Base-by-base conservation (phyloP, 35 echinoderm and acorn worm species). In the Chiridota heheva region DNA sequence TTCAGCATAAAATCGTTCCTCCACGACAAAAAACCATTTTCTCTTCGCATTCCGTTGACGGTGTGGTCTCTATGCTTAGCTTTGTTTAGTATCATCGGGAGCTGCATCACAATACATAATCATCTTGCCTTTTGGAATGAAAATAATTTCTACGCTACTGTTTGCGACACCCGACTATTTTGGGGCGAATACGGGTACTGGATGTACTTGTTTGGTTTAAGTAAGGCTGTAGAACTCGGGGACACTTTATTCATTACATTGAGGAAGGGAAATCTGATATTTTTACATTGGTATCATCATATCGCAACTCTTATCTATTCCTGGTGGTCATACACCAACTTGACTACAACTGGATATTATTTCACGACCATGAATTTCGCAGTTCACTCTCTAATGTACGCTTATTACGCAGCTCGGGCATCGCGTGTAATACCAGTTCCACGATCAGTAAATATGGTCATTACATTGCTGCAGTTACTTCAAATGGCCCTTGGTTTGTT, bases 241-340 rank as follows among this genome's bases (percentile, higher is more conserved):
- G 91, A 95, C 60, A 95, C 91, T 1, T 32, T 95, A 15, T 95
- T 95, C 69, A 89, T 95, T 34, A 69, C 89, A n/a, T 49, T 81
- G 7, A 80, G 91, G 2, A 95, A 95, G 37, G 79, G 84, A 42
- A 85, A 89, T 63, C 62, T 95, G 13, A 88, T 84, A 2, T 95
- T 95, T 58, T 43, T 92, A 1, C 90, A 92, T 51, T 92, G 83
- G 83, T 92, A 87, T 68, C 90, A 92, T 46, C 90, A 92, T 59
- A 36, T 73, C 13, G 44, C 84, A 3, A 73, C 70, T 0, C 33
- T 92, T 1, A 34, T 85, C 7, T 92, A 80, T 37, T 49, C 67
- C 0, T 86, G 72, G 17, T 92, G 82, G 42, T 45, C 46, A 15
- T 66, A 63, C 36, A 25, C 20, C 12, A 63, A 58, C 32, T 34